Percentiles rank a stretch among this genome's conserved stretches.
phyloP scores from a whole-genome alignment of 2,797 vertebrate genomes.

The Gymnodraco acuticeps region DNA sequence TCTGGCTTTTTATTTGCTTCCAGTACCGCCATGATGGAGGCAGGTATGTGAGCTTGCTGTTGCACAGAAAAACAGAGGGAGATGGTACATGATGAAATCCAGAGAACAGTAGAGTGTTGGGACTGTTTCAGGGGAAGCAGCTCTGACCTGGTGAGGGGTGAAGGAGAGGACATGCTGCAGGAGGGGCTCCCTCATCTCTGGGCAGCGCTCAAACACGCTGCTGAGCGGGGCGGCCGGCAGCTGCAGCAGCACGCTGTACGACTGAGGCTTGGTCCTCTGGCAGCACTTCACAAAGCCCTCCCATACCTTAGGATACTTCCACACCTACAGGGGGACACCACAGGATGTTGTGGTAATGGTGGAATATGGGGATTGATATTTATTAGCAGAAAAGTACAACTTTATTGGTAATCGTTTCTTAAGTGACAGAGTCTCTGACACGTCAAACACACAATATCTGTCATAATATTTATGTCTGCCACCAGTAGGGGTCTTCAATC shows the following conservation, averaged over 20 bases:
- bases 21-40: conserved; percentile 91
- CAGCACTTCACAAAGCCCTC: conserved; percentile 98
- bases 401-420: too few relatives aligned
- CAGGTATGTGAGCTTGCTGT: conserved; percentile 93
- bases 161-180: conserved; percentile 92
- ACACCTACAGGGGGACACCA: conserved; percentile 84
- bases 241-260: conserved; percentile 93
- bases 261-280: conserved; percentile 95
- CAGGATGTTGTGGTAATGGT: not conserved
- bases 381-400: too few relatives aligned
- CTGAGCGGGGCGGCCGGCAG: conserved; percentile 89
- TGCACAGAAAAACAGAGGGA: conserved; percentile 12
- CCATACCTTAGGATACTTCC: conserved; percentile 98
- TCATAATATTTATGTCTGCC: too few relatives aligned
- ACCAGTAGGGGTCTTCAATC: too few relatives aligned
- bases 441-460: not conserved
- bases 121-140: not conserved
- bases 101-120: not conserved
- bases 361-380: too few relatives aligned
- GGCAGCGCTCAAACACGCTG: conserved; percentile 93
- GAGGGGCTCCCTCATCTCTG: conserved; percentile 92
- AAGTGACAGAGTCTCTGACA: not conserved
- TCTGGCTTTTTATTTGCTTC: conserved; percentile 88
- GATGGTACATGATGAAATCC: not conserved
- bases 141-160: conserved; percentile 91